Evolutionary conservation across 2,113 vertebrate species (phyloP), one percentile per base, ranked within the genome.

Genomic region (Rutilus rutilus): DNA sequence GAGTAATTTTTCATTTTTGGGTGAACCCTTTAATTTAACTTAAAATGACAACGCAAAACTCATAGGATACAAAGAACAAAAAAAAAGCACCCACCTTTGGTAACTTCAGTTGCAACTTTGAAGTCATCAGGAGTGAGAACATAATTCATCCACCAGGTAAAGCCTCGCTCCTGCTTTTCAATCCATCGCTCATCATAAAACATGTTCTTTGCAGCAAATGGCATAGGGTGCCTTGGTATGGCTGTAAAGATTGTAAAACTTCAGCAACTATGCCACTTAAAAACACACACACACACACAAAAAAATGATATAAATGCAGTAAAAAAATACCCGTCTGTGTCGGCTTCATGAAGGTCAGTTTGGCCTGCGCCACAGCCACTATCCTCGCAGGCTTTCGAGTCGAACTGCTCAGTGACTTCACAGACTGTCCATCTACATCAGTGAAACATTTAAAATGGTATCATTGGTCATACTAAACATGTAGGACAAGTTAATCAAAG

Each of bases 101-200:
- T 93, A 5, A 95, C 91, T 74, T 93, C 95, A 1, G 95, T 96
- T 92, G 95, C 96, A 23, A 98, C 96, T 83, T 91, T 96, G 83
- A 99, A 97, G 86, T 99, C 97, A 85, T 99, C 98, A 0, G 98
- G 98, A 0, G 97, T 99, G 85, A 99, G 95, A 69, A 98, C 93
- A 76, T 98, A 98, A 95, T 99, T 99, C 59, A 99, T 92, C 98
- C 98, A 99, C 97, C 97, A 97, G 0, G 96, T 97, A 87, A 99
- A 99, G 21, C 96, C 97, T 36, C 94, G 91, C 69, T 99, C 96
- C 87, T 99, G 98, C 91, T 99, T 99, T 88, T 98, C 98, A 30
- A 97, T 96, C 98, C 98, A 99, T 10, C 97, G 93, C 69, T 99
- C 98, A 59, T 99, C 98, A 1, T 97, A 99, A 93, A 99, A 99